These are phyloP conservation scores for Drosophila dives DNA, from an alignment of 2,888 invertebrate species.

Conservation along the genomic window DNA sequence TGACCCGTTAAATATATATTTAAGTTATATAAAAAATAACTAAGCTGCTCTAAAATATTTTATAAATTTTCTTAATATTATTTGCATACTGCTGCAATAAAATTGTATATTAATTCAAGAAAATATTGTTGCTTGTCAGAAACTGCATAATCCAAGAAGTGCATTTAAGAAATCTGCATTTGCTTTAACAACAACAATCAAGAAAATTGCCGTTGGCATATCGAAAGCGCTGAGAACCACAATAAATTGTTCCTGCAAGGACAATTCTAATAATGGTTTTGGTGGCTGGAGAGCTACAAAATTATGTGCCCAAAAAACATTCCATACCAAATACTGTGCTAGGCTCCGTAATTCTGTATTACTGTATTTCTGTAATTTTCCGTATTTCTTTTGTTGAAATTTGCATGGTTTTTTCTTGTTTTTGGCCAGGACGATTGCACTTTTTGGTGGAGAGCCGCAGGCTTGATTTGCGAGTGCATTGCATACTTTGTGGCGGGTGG, in stretches of 20 bases:
- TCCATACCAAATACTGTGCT: background rate
- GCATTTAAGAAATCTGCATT: background rate
- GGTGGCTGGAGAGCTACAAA: background rate
- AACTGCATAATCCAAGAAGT: background rate
- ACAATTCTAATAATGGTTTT: slow-evolving; percentile 18
- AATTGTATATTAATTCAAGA: background rate
- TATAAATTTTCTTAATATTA: background rate
- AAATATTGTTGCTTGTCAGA: background rate
- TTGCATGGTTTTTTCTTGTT: slow-evolving; percentile 20
- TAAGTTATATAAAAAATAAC: background rate
- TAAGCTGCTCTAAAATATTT: background rate
- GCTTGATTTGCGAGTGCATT: slow-evolving; percentile 84
- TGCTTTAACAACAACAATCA: slow-evolving; percentile 4
- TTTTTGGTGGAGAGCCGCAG: slow-evolving; percentile 75
- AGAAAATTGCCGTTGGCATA: slow-evolving; percentile 14
- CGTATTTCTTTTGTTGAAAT: slow-evolving; percentile 1
- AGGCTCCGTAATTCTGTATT: too few species aligned
- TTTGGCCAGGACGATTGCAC: slow-evolving; percentile 62
- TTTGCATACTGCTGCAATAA: background rate
- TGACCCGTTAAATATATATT: background rate
- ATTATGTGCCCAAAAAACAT: background rate
- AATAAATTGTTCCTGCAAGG: slow-evolving; percentile 25
- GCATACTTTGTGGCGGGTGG: slow-evolving; percentile 78
- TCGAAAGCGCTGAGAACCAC: slow-evolving; percentile 19
- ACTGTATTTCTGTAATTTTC: background rate